phyloP scores from a whole-genome alignment of 30 jellyfish, hydroid and myxozoan genomes.

The Turritopsis dohrnii region DNA sequence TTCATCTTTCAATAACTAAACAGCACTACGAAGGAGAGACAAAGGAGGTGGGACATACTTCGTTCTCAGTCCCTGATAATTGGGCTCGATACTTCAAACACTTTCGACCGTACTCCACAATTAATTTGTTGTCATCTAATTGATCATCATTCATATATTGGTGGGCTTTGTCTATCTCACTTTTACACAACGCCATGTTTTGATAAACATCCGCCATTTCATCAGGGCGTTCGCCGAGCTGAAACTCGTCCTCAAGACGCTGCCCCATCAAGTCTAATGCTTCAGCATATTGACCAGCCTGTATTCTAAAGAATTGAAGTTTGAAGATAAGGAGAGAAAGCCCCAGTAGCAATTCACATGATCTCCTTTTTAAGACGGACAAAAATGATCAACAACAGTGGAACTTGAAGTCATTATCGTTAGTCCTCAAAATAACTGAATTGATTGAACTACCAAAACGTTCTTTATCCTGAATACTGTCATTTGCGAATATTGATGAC shows the following conservation, averaged over 20 bases:
- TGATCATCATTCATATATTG: conserved; percentile 31
- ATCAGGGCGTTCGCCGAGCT: conserved; percentile 52
- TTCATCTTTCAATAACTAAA: not conserved
- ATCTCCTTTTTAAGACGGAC: no score
- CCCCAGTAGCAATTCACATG: not conserved
- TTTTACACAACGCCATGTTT: conserved; percentile 60
- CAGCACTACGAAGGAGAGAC: not conserved
- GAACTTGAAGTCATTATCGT: no score
- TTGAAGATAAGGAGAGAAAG: not conserved
- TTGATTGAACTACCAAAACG: no score
- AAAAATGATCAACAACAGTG: no score
- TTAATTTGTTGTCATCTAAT: conserved; percentile 38
- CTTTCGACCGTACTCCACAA: conserved; percentile 56
- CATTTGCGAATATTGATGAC: no score
- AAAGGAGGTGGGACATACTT: conserved; percentile 24
- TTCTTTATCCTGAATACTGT: no score
- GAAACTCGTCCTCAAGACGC: conserved; percentile 53
- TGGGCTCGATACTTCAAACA: conserved; percentile 51
- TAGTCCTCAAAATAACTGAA: no score
- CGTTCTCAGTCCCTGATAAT: conserved; percentile 39
- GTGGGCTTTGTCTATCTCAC: conserved; percentile 56
- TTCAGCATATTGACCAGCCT: conserved; percentile 62
- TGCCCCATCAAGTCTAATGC: conserved; percentile 60
- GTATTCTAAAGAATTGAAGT: conserved; percentile 25
- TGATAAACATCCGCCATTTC: conserved; percentile 70